phyloP scores from a whole-genome alignment of 2,797 vertebrate species.

The Acanthurus tractus region DNA sequence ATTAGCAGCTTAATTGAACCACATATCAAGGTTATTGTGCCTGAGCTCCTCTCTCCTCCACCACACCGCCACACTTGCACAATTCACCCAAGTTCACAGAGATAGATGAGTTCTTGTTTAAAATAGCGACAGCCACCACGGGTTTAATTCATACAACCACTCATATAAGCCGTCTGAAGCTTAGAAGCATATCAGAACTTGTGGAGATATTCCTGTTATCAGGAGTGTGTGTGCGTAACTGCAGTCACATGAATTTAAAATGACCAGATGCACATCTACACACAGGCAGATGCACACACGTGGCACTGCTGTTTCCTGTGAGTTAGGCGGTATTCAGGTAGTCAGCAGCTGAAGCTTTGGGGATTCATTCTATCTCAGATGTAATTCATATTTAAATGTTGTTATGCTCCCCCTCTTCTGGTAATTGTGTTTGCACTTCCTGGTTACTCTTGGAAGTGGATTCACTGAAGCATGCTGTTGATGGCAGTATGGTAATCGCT shows the following conservation, averaged over 20 bases:
- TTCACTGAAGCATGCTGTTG: constrained; percentile 76
- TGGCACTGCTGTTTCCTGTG: constrained; percentile 39
- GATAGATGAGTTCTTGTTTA: constrained; percentile 67
- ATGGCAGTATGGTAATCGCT: constrained; percentile 75
- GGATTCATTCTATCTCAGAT: constrained; percentile 55
- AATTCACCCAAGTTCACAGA: constrained; percentile 35
- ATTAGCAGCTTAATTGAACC: constrained; percentile 72
- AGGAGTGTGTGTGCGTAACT: constrained; percentile 29
- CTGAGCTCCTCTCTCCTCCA: constrained; percentile 42
- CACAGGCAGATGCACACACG: constrained; percentile 25
- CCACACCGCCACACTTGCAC: constrained; percentile 28
- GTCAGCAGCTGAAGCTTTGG: constrained; percentile 57
- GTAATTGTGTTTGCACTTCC: constrained; percentile 81
- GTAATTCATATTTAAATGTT: constrained; percentile 82
- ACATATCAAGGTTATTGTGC: constrained; percentile 76
- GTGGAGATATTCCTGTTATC: constrained; percentile 49
- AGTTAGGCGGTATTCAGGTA: constrained; percentile 38
- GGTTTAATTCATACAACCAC: constrained; percentile 65
- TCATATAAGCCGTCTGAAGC: constrained; percentile 43
- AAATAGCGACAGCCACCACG: constrained; percentile 71
- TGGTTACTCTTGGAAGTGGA: constrained; percentile 77
- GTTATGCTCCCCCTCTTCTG: constrained; percentile 71
- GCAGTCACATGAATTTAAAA: constrained; percentile 26
- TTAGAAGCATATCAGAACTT: constrained; percentile 47
- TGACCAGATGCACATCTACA: constrained; percentile 34